These are phyloP conservation scores for Corapipo altera DNA, from an alignment of 2,113 vertebrate genomes.

Conservation along the genomic window DNA sequence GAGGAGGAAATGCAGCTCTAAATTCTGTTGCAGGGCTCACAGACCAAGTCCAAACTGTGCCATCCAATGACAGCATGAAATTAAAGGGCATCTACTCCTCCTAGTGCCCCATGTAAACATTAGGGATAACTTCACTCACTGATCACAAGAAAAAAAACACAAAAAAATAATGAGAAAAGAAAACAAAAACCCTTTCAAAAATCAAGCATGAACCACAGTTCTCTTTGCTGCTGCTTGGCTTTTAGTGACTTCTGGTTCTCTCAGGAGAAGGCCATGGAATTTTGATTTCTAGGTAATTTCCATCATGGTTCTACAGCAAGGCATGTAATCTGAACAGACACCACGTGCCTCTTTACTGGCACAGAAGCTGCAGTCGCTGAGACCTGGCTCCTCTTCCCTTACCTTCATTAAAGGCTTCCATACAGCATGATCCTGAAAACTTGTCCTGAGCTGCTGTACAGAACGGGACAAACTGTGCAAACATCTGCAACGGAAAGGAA, in stretches of 20 bases:
- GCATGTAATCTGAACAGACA: not conserved
- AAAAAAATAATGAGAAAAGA: not conserved
- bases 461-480: conserved; percentile 98
- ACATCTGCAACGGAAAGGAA: conserved; percentile 81
- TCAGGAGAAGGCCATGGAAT: not conserved
- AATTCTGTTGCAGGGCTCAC: not conserved
- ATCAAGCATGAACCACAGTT: not conserved
- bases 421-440: conserved; percentile 97
- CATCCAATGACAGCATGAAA: not conserved
- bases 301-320: not conserved
- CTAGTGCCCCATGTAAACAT: not conserved
- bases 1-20: not conserved
- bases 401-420: conserved; percentile 99
- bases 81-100: not conserved
- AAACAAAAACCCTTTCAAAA: not conserved
- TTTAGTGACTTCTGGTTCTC: not conserved
- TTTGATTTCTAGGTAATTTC: not conserved
- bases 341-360: not conserved
- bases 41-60: not conserved
- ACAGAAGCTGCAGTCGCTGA: not conserved
- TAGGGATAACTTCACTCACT: not conserved
- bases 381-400: not conserved
- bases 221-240: not conserved
- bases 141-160: not conserved
- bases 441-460: conserved; percentile 97